Evolutionary conservation across 2,113 vertebrate genomes (phyloP).

Genomic region (Setophaga petechia): DNA sequence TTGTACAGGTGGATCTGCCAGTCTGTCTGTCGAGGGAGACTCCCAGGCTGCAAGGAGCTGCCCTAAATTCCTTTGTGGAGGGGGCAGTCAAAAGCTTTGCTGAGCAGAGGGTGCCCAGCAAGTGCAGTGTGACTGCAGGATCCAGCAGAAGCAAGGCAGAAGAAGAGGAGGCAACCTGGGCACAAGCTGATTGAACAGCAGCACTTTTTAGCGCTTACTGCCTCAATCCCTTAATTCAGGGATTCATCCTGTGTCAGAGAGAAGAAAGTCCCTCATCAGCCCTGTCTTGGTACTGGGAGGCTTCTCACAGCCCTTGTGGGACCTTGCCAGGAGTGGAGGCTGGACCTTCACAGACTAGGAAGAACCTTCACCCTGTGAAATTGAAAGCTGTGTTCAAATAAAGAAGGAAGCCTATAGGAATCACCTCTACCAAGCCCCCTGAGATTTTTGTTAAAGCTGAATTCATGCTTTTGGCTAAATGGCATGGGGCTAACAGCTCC

Average conservation of each 20-base stretch:
- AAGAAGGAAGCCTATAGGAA: not conserved
- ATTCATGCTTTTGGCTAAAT: not conserved
- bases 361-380: not conserved
- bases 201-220: not conserved
- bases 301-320: not conserved
- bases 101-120: not conserved
- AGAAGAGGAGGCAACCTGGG: not conserved
- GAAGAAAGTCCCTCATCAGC: not conserved
- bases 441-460: not conserved
- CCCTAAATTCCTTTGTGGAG: not conserved
- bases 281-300: too few species aligned
- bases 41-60: not conserved
- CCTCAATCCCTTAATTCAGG: not conserved
- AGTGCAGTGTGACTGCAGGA: not conserved
- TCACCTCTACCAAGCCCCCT: not conserved
- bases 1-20: not conserved
- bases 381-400: not conserved
- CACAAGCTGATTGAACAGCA: not conserved
- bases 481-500: not conserved
- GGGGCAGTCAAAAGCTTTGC: accelerated
- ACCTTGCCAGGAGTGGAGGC: not conserved
- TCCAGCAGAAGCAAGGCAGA: not conserved
- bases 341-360: not conserved
- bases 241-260: not conserved
- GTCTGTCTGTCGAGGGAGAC: not conserved